Percentiles rank a stretch among this genome's conserved stretches.
Evolutionary conservation across 1,140 invertebrate genomes (phyloP).

Genomic region (Bombus difficillimus): DNA sequence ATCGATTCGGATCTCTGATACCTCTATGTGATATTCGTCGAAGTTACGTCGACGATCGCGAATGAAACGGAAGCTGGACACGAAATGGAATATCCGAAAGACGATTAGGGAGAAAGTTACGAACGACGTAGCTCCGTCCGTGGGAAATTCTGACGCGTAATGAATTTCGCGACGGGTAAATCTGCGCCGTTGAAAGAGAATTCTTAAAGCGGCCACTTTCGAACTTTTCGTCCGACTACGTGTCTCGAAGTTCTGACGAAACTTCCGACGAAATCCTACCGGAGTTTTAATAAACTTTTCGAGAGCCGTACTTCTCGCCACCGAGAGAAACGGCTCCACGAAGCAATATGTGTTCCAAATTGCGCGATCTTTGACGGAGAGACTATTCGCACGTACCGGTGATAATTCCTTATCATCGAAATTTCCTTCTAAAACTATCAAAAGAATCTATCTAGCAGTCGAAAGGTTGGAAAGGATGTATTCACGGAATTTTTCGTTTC

Average conservation of each 20-base stretch:
- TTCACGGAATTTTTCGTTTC: background rate
- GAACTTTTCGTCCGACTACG: slow-evolving; percentile 33
- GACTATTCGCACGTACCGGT: too few species aligned
- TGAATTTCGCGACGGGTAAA: slow-evolving; percentile 43
- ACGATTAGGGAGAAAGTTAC: slow-evolving; percentile 21
- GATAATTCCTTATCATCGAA: too few species aligned
- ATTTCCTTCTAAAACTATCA: background rate
- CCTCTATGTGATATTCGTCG: background rate
- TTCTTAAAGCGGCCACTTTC: slow-evolving; percentile 46
- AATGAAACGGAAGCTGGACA: background rate
- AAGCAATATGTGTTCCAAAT: slow-evolving; percentile 9
- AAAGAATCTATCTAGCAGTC: background rate
- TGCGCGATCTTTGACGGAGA: background rate
- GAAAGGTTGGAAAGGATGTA: background rate
- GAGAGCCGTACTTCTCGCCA: slow-evolving; percentile 2
- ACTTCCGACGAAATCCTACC: slow-evolving; percentile 11
- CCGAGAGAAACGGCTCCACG: background rate
- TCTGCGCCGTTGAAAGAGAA: slow-evolving; percentile 33
- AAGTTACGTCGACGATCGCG: too few species aligned
- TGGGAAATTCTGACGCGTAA: slow-evolving; percentile 14
- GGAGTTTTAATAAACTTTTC: slow-evolving; percentile 52
- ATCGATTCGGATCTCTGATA: background rate
- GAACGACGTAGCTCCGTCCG: background rate
- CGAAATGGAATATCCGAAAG: background rate
- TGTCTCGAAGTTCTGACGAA: slow-evolving; percentile 28